A percentile compares a stretch with the other conserved stretches of the same genome.
phyloP scores from a whole-genome alignment of 2,797 vertebrate genomes.

The Vespertilio murinus region DNA sequence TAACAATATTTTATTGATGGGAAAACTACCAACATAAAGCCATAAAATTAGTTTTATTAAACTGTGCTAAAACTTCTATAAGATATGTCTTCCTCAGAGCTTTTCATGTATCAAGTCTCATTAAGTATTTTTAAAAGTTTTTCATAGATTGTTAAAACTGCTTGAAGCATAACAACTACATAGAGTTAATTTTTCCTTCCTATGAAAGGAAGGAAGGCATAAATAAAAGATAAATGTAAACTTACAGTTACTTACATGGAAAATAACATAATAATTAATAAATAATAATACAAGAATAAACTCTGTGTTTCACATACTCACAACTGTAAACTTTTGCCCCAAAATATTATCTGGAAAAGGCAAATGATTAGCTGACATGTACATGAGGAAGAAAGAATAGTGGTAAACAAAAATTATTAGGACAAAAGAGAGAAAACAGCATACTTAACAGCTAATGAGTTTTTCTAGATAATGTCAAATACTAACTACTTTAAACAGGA shows the following conservation, averaged over 20 bases:
- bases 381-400: neutral
- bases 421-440: neutral
- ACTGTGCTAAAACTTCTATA: neutral
- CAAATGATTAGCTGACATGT: neutral
- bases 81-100: neutral
- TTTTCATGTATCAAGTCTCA: neutral
- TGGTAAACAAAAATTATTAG: neutral
- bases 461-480: neutral
- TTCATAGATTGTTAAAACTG: neutral
- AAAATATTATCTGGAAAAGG: conserved; percentile 25
- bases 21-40: neutral
- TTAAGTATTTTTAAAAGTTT: neutral
- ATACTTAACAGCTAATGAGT: neutral
- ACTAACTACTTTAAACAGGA: neutral
- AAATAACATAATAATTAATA: neutral
- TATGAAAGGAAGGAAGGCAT: neutral
- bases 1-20: neutral
- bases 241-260: neutral
- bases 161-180: neutral
- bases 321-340: neutral
- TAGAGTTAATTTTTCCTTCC: neutral
- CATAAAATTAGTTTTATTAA: neutral
- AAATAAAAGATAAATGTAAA: neutral
- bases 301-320: neutral
- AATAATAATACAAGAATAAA: neutral